Evolutionary conservation across 2,797 vertebrate genomes (phyloP), one percentile per base, ranked within the genome.

Genomic region (Sebastiscus tertius): DNA sequence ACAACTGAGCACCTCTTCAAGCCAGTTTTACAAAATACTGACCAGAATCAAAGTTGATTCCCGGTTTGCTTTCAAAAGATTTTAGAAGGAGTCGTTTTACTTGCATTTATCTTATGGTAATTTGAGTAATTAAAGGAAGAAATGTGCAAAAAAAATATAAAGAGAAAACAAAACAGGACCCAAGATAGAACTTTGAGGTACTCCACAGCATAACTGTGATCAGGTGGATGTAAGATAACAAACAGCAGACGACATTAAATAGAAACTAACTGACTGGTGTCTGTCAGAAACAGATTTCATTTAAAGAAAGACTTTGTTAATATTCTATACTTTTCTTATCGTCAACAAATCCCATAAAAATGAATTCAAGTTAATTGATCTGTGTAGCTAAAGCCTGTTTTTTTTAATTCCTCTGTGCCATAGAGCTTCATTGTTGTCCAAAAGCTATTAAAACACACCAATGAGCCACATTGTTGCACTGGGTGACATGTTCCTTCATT

Each of bases 101-200:
- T 20, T 65, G 31, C 3, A 14, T 72, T 34, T n/a, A 69, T n/a
- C 2, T 49, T 6, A 36, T 46, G 3, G 8, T 68, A 14, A 42
- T 62, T 46, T 24, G 8, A 58, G 24, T 10, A 9, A 66, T 65
- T 26, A 49, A 52, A 10, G 7, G 10, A 16, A 69, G 26, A 36
- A 61, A 52, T 49, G 24, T 27, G 16, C 18, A 31, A 24, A 33
- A 73, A 18, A 12, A 24, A 49, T 29, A 22, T 5, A 54, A 31
- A 49, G 36, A 59, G 11, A 72, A 76, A 75, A 75, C 3, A 56
- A 71, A 67, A 79, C 2, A 54, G 36, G 72, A 33, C 55, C 78
- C 56, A 72, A 61, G 67, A 68, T 4, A 74, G 34, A 76, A 31
- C 75, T 33, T 13, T 87, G 82, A 72, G 73, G 72, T 59, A 22